Evolutionary conservation across 2,113 vertebrate genomes (phyloP), one percentile per base, ranked within the genome.

Genomic region (Atrichornis clamosus): DNA sequence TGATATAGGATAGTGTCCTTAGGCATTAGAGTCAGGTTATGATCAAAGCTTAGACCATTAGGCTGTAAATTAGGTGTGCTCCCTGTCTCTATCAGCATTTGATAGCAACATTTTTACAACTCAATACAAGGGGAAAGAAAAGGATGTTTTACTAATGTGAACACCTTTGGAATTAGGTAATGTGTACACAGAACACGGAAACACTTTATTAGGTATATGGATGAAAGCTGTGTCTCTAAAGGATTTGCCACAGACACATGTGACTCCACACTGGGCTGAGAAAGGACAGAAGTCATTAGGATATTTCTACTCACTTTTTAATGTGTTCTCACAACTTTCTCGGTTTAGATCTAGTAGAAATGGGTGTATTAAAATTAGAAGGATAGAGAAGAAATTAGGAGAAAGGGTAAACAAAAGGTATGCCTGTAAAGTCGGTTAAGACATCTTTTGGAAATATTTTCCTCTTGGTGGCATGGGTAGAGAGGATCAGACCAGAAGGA

Each of bases 41-140:
- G n/a, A 52, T 6, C 15, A 10, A 78, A 74, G 15, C 6, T 56
- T 62, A 30, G 20, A 35, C n/a, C 35, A 13, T 9, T 39, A 39
- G 6, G 8, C 15, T 42, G 14, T 35, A 77, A 80, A 44, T 53
- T 41, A 39, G 8, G 6, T 44, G 7, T 42, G 17, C 1, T 93
- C 37, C 42, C 37, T 67, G 26, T 22, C 35, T 78, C 28, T 52
- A 11, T 33, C 17, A 68, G 26, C 32, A 72, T 76, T 33, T 39
- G 16, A 75, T 13, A 59, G 30, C 22, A 78, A 15, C 3, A 22
- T 9, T 81, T 90, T 73, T 50, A 32, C 4, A 77, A 37, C 17
- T 64, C 39, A 52, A 33, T 22, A 15, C 0, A 7, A 3, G 1
- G 6, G 4, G 10, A 0, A 1, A 8, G 15, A 30, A 35, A 8